These are phyloP conservation scores for Mythimna pallens DNA, from an alignment of 2,888 invertebrate genomes.

Conservation along the genomic window DNA sequence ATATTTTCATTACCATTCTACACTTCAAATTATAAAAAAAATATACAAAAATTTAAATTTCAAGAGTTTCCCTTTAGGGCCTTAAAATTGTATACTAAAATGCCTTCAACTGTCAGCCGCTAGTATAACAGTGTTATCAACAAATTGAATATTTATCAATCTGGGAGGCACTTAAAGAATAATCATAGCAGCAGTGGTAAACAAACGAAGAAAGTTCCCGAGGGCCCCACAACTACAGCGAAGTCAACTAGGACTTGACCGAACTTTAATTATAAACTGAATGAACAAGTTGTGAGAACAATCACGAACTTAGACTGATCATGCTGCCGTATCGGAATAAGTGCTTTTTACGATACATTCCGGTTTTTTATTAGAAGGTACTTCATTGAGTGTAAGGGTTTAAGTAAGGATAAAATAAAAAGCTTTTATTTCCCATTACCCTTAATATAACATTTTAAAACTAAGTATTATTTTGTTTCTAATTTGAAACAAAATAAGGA, in stretches of 20 bases:
- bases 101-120: constrained; percentile 30
- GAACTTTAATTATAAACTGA: constrained; percentile 89
- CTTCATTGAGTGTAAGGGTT: background rate
- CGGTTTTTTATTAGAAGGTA: constrained; percentile 45
- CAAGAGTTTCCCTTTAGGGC: too few relatives aligned
- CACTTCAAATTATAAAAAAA: too few relatives aligned
- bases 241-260: constrained; percentile 85
- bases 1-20: too few relatives aligned
- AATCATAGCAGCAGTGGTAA: constrained; percentile 81
- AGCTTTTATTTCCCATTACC: too few relatives aligned
- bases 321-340: constrained; percentile 73
- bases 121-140: constrained; percentile 43
- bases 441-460: too few relatives aligned
- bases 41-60: too few relatives aligned
- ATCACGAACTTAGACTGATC: constrained; percentile 80
- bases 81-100: too few relatives aligned
- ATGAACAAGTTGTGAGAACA: constrained; percentile 82
- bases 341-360: constrained; percentile 66
- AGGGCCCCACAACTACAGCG: constrained; percentile 76
- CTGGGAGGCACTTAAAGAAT: constrained; percentile 77
- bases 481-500: too few relatives aligned
- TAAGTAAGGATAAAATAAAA: too few relatives aligned
- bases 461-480: too few relatives aligned
- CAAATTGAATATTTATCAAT: constrained; percentile 77
- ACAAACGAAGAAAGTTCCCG: constrained; percentile 84